Percentiles rank a stretch among this genome's conserved stretches.
These are phyloP conservation scores for Halichondria panicea DNA, from an alignment of 37 sponge, comb jelly and placozoan species.

Conservation along the genomic window DNA sequence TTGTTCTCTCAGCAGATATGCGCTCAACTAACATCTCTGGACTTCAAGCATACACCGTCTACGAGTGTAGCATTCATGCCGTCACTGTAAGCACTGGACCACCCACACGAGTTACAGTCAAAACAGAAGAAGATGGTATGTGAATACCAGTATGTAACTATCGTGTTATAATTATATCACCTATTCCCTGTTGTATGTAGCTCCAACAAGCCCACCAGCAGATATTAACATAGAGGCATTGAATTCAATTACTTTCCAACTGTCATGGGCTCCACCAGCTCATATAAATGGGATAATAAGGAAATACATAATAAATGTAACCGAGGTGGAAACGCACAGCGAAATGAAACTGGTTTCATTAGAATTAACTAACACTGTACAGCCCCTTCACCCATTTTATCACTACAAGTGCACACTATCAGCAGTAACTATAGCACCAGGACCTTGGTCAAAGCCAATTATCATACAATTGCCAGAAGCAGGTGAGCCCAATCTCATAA, in stretches of 20 bases:
- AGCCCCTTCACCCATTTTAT: too few relatives aligned
- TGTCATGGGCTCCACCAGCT: slow-evolving; percentile 20
- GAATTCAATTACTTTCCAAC: slow-evolving; percentile 2
- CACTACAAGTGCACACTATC: slow-evolving; percentile 29
- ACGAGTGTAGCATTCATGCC: too few relatives aligned
- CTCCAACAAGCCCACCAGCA: slow-evolving; percentile 18
- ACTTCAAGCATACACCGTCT: too few relatives aligned
- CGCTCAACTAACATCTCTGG: too few relatives aligned
- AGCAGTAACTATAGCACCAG: slow-evolving; percentile 33
- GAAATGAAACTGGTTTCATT: neutral
- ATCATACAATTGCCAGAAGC: slow-evolving; percentile 14
- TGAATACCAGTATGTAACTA: too few relatives aligned
- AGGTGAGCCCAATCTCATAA: neutral
- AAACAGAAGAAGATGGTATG: too few relatives aligned
- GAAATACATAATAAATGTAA: slow-evolving; percentile 23
- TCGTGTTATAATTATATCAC: too few relatives aligned
- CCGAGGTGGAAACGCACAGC: slow-evolving; percentile 1
- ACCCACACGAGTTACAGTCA: too few relatives aligned
- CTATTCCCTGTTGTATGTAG: neutral
- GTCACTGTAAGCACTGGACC: too few relatives aligned
- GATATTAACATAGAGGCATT: neutral
- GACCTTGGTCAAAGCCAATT: slow-evolving; percentile 17
- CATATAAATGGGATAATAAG: slow-evolving; percentile 39
- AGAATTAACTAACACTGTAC: too few relatives aligned
- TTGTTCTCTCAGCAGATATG: too few relatives aligned